These are phyloP conservation scores for Drosophila gaucha DNA, from an alignment of 2,888 invertebrate species.

Conservation along the genomic window DNA sequence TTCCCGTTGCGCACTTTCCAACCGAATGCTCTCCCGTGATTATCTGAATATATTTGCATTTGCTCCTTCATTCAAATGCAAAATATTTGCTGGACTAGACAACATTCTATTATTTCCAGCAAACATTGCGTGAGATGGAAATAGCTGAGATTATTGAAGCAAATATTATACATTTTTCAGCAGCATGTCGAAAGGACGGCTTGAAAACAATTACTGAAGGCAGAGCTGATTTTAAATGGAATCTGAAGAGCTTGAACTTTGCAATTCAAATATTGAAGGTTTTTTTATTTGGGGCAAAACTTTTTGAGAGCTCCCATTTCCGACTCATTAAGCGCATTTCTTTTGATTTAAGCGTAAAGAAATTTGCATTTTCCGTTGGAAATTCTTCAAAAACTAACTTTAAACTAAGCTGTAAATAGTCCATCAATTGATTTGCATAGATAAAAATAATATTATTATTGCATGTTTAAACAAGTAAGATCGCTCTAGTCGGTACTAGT, in stretches of 20 bases:
- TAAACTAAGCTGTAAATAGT: no score
- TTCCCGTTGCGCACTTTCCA: conserved; percentile 36
- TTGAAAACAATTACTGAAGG: not conserved
- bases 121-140: conserved; percentile 5
- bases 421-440: no score
- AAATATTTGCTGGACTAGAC: conserved; percentile 23
- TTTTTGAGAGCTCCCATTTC: not conserved
- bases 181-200: not conserved
- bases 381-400: no score
- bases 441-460: no score
- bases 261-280: not conserved
- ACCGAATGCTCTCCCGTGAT: conserved; percentile 23
- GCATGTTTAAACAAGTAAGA: no score
- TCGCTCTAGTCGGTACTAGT: no score
- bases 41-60: conserved; percentile 40
- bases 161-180: conserved; percentile 3
- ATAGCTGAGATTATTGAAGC: conserved; percentile 28
- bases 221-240: not conserved
- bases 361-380: no score
- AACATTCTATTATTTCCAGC: conserved; percentile 5
- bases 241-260: not conserved
- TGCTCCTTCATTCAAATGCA: conserved; percentile 30
- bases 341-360: not conserved
- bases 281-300: not conserved
- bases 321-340: not conserved